phyloP scores from a whole-genome alignment of 2,113 vertebrate genomes.

The Campylomormyrus tamandua region DNA sequence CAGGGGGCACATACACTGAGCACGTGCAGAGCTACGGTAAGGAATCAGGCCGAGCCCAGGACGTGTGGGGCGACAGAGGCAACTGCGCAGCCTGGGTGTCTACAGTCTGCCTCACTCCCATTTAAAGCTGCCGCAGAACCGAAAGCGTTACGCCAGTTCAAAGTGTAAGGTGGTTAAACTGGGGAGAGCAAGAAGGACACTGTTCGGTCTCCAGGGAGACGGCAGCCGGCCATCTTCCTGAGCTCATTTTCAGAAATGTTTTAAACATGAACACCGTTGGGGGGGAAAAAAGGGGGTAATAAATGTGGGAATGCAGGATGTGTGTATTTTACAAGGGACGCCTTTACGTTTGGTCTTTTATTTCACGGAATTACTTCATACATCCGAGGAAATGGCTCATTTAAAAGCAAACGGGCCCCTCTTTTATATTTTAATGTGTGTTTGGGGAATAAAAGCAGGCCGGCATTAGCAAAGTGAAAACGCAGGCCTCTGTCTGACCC shows the following conservation, averaged over 20 bases:
- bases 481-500: background rate
- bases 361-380: slow-evolving; percentile 10
- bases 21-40: background rate
- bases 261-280: background rate
- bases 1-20: background rate
- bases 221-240: background rate
- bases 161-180: background rate
- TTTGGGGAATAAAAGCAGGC: background rate
- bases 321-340: background rate
- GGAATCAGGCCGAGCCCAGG: background rate
- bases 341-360: background rate
- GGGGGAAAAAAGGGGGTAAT: background rate
- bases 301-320: background rate
- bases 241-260: background rate
- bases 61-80: background rate
- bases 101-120: background rate
- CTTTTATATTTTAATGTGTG: slow-evolving; percentile 11
- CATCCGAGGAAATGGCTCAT: slow-evolving; percentile 4
- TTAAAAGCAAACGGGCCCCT: background rate
- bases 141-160: background rate
- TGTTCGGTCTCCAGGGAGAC: background rate
- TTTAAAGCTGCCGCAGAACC: background rate
- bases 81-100: background rate
- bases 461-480: background rate
- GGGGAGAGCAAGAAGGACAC: background rate